These are phyloP conservation scores for Phaetusa simplex DNA, from an alignment of 2,113 vertebrate species.

Conservation along the genomic window DNA sequence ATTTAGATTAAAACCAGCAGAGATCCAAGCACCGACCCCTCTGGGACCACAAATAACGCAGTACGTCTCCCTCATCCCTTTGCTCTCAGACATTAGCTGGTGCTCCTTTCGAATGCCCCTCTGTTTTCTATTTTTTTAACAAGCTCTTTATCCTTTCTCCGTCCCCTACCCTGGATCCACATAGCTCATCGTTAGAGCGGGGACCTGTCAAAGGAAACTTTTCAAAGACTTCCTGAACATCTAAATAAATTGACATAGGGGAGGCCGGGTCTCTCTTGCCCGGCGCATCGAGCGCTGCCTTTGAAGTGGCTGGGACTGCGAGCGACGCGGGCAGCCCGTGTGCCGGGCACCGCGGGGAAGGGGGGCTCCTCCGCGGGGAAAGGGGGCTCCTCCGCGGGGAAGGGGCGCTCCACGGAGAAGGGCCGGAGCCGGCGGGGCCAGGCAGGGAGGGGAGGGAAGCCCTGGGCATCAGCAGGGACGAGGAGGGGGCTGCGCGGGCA, in stretches of 20 bases:
- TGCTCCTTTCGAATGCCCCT: background rate
- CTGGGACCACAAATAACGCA: background rate
- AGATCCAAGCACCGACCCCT: background rate
- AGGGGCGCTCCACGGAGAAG: background rate
- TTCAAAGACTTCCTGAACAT: conserved; percentile 30
- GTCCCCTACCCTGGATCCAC: background rate
- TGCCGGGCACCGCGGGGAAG: background rate
- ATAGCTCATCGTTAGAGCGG: background rate
- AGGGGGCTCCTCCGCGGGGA: background rate
- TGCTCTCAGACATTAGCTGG: background rate
- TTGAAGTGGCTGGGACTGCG: background rate
- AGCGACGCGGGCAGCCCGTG: background rate
- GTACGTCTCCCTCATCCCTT: background rate
- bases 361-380: background rate
- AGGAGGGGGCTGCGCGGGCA: fast-evolving
- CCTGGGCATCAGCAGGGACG: background rate
- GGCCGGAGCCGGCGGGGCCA: background rate
- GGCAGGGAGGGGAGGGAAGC: no score
- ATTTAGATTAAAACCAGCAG: conserved; percentile 64
- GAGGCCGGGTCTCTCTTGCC: background rate
- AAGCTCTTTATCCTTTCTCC: background rate
- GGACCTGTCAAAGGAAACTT: background rate
- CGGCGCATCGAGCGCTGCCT: background rate
- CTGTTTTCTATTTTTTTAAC: conserved; percentile 15
- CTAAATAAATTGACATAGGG: background rate